These are phyloP conservation scores for Bubo bubo DNA, from an alignment of 2,113 vertebrate species.

Conservation along the genomic window DNA sequence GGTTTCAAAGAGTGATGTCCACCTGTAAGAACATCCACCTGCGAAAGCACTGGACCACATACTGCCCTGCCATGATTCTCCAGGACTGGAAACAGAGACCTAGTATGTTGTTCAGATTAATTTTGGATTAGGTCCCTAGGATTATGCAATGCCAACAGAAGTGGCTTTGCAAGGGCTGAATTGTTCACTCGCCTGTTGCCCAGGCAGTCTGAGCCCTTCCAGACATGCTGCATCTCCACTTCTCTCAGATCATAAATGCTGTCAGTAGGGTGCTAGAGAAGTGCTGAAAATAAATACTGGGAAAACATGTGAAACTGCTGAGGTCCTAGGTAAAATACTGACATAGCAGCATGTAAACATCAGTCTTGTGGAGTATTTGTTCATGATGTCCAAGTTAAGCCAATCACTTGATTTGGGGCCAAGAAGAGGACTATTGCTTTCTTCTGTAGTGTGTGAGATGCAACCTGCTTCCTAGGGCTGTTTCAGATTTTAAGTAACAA, in stretches of 20 bases:
- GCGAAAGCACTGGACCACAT: not conserved
- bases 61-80: not conserved
- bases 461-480: not conserved
- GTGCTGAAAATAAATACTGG: not conserved
- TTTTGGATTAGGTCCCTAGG: not conserved
- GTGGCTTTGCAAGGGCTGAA: not conserved
- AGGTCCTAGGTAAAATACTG: not conserved
- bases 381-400: not conserved
- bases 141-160: not conserved
- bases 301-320: not conserved
- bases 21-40: not conserved
- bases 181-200: rapidly evolving
- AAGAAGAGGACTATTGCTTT: not conserved
- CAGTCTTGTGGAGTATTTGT: not conserved
- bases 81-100: not conserved
- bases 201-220: not conserved
- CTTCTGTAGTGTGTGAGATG: not conserved
- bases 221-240: not conserved
- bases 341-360: not conserved
- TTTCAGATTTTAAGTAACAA: not conserved
- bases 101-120: not conserved
- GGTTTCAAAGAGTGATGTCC: not conserved
- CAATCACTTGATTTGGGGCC: not conserved
- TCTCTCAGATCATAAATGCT: not conserved
- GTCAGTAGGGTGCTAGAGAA: not conserved